phyloP scores from a whole-genome alignment of 2,888 invertebrate genomes.

The Callyntrura sp. region DNA sequence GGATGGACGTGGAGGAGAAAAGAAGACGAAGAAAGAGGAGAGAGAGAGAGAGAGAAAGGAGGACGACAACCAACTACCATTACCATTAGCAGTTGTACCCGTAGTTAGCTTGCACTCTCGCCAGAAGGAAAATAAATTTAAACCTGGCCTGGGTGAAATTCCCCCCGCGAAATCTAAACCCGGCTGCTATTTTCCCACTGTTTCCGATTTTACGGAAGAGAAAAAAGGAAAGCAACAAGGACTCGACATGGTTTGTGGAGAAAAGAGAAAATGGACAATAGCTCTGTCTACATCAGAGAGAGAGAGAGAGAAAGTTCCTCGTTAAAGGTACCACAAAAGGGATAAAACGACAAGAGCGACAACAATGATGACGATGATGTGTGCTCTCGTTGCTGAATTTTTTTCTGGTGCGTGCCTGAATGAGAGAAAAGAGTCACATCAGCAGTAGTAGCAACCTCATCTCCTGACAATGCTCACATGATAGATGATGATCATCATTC shows the following conservation, averaged over 20 bases:
- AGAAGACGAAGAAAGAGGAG: slow-evolving; percentile 15
- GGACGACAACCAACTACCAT: not conserved
- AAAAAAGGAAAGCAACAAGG: not conserved
- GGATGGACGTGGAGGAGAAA: slow-evolving; percentile 35
- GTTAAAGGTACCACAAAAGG: slow-evolving; percentile 28
- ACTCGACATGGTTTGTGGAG: slow-evolving; percentile 2
- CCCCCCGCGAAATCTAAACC: not conserved
- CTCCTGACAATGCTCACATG: no score
- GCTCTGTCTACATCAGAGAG: not conserved
- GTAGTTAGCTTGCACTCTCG: not conserved
- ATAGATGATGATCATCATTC: slow-evolving; percentile 38
- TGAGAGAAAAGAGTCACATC: slow-evolving; percentile 59
- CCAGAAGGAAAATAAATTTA: no score
- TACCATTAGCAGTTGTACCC: not conserved
- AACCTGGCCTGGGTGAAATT: no score
- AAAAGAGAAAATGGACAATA: slow-evolving; percentile 44
- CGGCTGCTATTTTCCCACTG: not conserved
- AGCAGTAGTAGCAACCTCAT: slow-evolving; percentile 49
- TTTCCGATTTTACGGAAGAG: no score
- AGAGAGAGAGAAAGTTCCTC: slow-evolving; percentile 9
- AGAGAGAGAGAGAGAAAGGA: slow-evolving; percentile 14
- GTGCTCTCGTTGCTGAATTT: slow-evolving; percentile 73
- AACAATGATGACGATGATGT: slow-evolving; percentile 47
- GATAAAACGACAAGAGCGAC: not conserved
- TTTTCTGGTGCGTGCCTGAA: slow-evolving; percentile 61